Conservation (phyloP, 2,797 vertebrate species). For the Microctenopoma steveboyesi region DNA sequence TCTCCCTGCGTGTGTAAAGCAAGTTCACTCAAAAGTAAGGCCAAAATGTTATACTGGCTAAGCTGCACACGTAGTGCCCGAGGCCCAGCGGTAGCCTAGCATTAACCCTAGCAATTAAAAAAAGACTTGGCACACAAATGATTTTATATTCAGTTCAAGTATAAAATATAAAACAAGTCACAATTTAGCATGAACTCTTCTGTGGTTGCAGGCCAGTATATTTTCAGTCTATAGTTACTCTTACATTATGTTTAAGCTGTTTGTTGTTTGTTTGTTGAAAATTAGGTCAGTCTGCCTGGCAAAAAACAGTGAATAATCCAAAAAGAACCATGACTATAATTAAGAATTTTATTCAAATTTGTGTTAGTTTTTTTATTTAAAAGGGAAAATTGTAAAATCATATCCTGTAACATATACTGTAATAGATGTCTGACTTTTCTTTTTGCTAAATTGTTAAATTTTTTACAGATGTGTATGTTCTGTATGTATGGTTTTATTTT, state of each 20-base stretch:
- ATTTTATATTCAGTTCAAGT: constrained; percentile 43
- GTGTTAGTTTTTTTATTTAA: too few relatives aligned
- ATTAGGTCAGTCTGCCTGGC: neutral
- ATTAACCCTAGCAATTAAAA: constrained; percentile 51
- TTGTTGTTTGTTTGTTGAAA: constrained; percentile 13
- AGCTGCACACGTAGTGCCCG: constrained; percentile 60
- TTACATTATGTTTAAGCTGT: constrained; percentile 3
- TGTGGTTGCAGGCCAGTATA: constrained; percentile 26
- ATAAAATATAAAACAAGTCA: constrained; percentile 43
- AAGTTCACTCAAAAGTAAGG: constrained; percentile 62
- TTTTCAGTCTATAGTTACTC: neutral
- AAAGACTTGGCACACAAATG: constrained; percentile 25
- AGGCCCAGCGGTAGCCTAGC: constrained; percentile 50
- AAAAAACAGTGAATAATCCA: neutral
- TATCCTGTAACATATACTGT: too few relatives aligned
- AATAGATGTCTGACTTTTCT: too few relatives aligned
- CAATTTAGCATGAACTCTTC: constrained; percentile 32
- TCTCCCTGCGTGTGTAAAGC: constrained; percentile 39
- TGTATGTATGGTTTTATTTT: too few relatives aligned
- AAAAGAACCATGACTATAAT: neutral
- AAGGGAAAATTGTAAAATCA: too few relatives aligned
- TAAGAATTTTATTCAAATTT: too few relatives aligned
- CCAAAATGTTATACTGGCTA: constrained; percentile 51
- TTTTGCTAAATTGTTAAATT: too few relatives aligned
- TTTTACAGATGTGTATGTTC: too few relatives aligned